These are phyloP conservation scores for Psittacara wagleri DNA, from an alignment of 2,113 vertebrate genomes.

Conservation along the genomic window DNA sequence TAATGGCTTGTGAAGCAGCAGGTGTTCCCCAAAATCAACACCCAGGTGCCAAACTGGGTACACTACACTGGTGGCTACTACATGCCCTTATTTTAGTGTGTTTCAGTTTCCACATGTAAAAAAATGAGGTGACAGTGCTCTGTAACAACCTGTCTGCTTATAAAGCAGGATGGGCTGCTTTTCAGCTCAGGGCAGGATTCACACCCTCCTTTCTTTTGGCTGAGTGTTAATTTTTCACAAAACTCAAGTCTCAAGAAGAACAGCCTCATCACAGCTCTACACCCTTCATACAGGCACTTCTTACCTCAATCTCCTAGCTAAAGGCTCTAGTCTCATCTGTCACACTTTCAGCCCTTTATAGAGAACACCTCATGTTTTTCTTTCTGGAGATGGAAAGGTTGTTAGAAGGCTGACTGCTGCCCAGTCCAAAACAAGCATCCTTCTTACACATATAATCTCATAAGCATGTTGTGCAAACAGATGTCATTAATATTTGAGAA, in stretches of 20 bases:
- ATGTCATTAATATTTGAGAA: neutral
- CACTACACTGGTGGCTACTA: rapidly evolving
- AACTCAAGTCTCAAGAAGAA: neutral
- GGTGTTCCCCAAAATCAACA: neutral
- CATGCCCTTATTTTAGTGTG: neutral
- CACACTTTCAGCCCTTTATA: neutral
- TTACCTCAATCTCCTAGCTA: neutral
- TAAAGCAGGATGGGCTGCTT: neutral
- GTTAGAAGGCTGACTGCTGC: neutral
- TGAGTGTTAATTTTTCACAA: neutral
- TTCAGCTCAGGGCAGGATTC: neutral
- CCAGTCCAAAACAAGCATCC: neutral
- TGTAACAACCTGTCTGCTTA: neutral
- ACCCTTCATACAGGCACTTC: neutral
- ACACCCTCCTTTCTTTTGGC: neutral
- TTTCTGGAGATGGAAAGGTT: neutral
- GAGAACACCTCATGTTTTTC: neutral
- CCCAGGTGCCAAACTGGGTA: neutral
- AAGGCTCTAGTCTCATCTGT: neutral
- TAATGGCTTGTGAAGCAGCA: neutral
- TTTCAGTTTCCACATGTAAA: neutral
- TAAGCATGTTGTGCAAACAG: neutral
- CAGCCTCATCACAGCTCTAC: neutral
- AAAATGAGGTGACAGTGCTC: neutral
- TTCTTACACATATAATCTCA: neutral